Base-by-base conservation (phyloP, 2,797 vertebrate species). In the Xyrichtys novacula region DNA sequence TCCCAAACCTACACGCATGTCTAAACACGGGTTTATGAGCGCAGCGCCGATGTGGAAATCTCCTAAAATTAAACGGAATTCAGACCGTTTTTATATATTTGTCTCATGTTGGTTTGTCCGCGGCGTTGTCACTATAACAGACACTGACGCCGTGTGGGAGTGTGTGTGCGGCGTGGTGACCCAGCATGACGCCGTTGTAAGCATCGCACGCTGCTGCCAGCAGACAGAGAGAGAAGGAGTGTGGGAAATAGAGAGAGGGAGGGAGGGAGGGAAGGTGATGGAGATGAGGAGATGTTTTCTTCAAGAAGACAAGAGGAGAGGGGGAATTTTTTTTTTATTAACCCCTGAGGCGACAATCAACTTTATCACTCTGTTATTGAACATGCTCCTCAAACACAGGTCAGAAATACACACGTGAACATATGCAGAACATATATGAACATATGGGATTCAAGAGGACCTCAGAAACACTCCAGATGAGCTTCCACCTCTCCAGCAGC, bases 181-280 rank as follows among this genome's bases (percentile, higher is more conserved):
- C 91, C 80, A 65, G 89, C 88, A 77, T 91, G 89, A 93, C 87
- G 91, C 87, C 82, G 85, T 77, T 71, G 86, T 88, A 76, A 85
- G 77, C 60, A 48, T 64, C 31, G 75, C 82, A 77, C 81, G 76
- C 32, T 74, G 60, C 76, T 88, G 87, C 89, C 88, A 89, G 87
- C 80, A 89, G 89, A 92, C 88, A 60, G 78, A 78, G 68, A 78
- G 56, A 50, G 39, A 43, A 60, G 36, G 49, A 75, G 72, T 86
- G 85, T 88, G 89, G 81, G 87, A 91, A 90, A 88, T 12, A 46
- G 54, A 43, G 34, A 16, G 59, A 34, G 25, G 26, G 36, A 71
- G 34, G n/a, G 59, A 34, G 25, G 26, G 36, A 71, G 29, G 15
- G 48, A 42, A 17, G n/a, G 29, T 26, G 52, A 65, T 62, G 40